These are phyloP conservation scores for Allophyes oxyacanthae DNA, from an alignment of 2,888 invertebrate genomes.

Conservation along the genomic window DNA sequence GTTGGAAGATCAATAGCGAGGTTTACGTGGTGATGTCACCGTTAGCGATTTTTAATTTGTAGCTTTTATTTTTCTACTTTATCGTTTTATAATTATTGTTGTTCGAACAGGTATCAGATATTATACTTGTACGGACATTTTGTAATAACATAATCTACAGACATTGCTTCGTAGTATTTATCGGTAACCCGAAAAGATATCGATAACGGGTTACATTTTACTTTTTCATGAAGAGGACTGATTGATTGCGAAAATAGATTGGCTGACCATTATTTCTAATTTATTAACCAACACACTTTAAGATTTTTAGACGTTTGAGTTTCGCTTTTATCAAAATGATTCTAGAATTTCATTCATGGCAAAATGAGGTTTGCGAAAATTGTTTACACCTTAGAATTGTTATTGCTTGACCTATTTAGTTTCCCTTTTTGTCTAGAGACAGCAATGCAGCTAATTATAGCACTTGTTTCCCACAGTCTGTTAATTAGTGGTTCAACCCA, in stretches of 20 bases:
- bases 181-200: conserved; percentile 31
- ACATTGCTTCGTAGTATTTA: conserved; percentile 24
- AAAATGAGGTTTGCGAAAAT: conserved; percentile 4
- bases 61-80: neutral
- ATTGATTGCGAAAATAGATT: conserved; percentile 1
- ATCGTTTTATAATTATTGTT: no score
- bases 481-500: conserved; percentile 58
- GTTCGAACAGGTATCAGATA: neutral
- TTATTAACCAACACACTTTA: no score
- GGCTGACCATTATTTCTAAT: neutral
- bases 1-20: conserved; percentile 73
- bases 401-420: conserved; percentile 41
- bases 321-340: no score
- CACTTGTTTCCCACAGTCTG: conserved; percentile 42
- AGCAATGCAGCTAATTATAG: conserved; percentile 35
- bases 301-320: neutral
- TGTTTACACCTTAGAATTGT: conserved; percentile 9
- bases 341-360: neutral
- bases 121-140: conserved; percentile 15
- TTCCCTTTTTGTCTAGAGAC: conserved; percentile 11
- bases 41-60: conserved; percentile 51
- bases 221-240: neutral
- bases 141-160: conserved; percentile 14
- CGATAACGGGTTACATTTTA: conserved; percentile 8
- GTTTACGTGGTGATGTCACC: conserved; percentile 74